Base-by-base conservation (phyloP, 2,888 invertebrate species). In the Sicus ferrugineus region DNA sequence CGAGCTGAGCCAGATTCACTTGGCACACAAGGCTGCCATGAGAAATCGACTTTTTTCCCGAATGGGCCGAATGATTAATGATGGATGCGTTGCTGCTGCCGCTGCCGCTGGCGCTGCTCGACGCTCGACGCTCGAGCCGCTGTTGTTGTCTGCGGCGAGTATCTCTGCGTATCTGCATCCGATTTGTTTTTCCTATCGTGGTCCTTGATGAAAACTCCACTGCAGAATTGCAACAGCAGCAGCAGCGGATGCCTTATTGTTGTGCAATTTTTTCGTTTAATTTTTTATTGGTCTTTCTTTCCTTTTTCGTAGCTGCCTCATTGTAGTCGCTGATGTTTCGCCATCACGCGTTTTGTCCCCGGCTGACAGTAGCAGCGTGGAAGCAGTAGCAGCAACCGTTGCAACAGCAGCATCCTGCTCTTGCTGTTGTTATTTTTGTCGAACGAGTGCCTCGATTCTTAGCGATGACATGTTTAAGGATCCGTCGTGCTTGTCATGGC, bases 61-160 rank as follows among this genome's bases (percentile, higher is more conserved):
- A n/a, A n/a, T n/a, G 71, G 74, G 73, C 71, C 76, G 75, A 75
- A 82, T 81, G 81, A 81, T 81, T 81, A 81, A 81, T 81, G 81
- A 80, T 81, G 76, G 74, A 75, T 75, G 77, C 77, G 78, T 77
- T 77, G 75, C 76, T 77, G 74, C 73, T 74, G 75, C 72, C 63
- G 72, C 71, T 73, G 71, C 72, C 71, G 72, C 75, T 72, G 73
- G 77, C 75, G 74, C 65, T 70, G 67, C 67, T 74, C 63, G 69
- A 62, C n/a, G n/a, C n/a, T n/a, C n/a, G 75, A 72, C 68, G 72
- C 70, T 73, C 66, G 73, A 75, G 50, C 28, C 38, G 38, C 3
- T 48, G 34, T 63, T 67, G 68, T 7, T 26, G 19, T 66, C 46
- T 19, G 54, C 54, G 19, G 31, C 54, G 52, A 62, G 64, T 65